phyloP scores from a whole-genome alignment of 64 coral and sea anemone genomes.

The Stichodactyla helianthus region DNA sequence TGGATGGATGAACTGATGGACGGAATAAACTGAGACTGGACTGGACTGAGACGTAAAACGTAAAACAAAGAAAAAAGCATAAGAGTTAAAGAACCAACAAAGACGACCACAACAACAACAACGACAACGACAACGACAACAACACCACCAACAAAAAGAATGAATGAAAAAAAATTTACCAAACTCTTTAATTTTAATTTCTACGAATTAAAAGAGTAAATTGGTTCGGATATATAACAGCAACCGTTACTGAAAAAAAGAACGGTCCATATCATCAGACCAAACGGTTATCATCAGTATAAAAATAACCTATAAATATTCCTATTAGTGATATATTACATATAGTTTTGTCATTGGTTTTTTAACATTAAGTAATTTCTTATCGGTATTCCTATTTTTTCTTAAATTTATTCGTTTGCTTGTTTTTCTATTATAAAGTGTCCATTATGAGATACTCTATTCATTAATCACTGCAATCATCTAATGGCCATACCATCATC shows the following conservation, averaged over 20 bases:
- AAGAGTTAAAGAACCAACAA: neutral
- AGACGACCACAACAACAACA: neutral
- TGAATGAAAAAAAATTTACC: neutral
- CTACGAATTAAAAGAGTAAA: too few species aligned
- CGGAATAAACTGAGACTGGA: too few species aligned
- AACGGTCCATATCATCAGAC: too few species aligned
- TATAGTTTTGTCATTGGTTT: too few species aligned
- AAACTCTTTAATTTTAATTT: too few species aligned
- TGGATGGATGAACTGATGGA: neutral
- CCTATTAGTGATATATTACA: too few species aligned
- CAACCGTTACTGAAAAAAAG: too few species aligned
- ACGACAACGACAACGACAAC: neutral
- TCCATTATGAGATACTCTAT: neutral
- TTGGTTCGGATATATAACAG: too few species aligned
- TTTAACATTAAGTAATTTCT: neutral
- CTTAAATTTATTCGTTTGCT: neutral
- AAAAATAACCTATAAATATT: too few species aligned
- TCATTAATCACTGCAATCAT: constrained; percentile 1
- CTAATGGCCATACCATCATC: neutral
- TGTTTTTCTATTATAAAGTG: neutral
- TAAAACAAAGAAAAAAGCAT: too few species aligned
- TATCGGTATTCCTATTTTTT: neutral
- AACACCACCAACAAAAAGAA: neutral
- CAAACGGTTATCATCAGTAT: too few species aligned
- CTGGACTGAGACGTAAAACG: too few species aligned